Base-by-base conservation (phyloP, 2,888 invertebrate species). In the Taphrorychus bicolor region DNA sequence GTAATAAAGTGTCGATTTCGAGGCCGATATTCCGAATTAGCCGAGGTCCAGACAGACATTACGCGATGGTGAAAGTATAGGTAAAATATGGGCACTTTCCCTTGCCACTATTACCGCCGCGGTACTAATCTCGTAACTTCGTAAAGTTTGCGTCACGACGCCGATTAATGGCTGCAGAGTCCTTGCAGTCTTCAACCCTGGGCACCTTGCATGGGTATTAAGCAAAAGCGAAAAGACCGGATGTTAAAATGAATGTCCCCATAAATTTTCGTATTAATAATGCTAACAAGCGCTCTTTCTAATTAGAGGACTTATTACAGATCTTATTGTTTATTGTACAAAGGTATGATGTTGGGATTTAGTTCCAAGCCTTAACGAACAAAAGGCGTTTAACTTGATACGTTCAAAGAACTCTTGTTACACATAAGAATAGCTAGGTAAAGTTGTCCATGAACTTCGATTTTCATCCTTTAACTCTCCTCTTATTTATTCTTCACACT, bases 41-140 rank as follows among this genome's bases (percentile, higher is more conserved):
- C 73, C 72, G 70, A 73, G 72, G 69, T 72, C 74, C 75, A 77
- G 76, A 75, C 78, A 76, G 74, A 75, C 76, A 78, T 82, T 82
- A 82, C 81, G 81, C 79, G 82, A 81, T 81, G 80, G 82, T 82
- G 82, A 82, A 82, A 82, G 82, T 82, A 56, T 41, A 56, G 79
- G 78, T 79, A 80, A 79, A 79, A 74, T 80, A 80, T 78, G 77
- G 76, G 78, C 78, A 82, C 82, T 82, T 82, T 82, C 82, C 79
- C 81, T 81, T 78, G 79, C 75, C 57, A 23, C 80, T 78, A 77
- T 75, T 64, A 57, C 58, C 58, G 42, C 41, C 18, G 22, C 42
- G 19, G 41, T 59, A 59, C 59, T 59, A 23, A 59, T 59, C 59
- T 59, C 49, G 59, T 59, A 59, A 59, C 49, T 49, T 49, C 17